Base-by-base conservation (phyloP, 2,797 vertebrate species). In the Cyprinodon diabolis region DNA sequence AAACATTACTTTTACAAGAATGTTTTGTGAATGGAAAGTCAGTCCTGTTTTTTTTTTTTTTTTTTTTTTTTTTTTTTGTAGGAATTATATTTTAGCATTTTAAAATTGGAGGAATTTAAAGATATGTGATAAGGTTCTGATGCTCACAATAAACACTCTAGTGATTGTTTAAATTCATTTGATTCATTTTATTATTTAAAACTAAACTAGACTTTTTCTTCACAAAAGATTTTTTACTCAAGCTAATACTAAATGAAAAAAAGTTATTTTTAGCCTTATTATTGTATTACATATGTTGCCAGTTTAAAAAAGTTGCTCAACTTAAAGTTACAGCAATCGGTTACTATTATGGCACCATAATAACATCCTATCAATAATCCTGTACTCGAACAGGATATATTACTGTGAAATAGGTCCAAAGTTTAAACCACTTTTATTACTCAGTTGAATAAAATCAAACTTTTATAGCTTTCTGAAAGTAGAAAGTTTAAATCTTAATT, bases 341-440 rank as follows among this genome's bases (percentile, higher is more conserved):
- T 81, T 81, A 68, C 55, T 47, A 72, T 86, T 77, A 87, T 86
- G 68, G 72, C 71, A 68, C 75, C 23, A 71, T 83, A 73, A 84
- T 56, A 71, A 72, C 69, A 23, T 79, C 73, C 37, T 84, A 79
- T 82, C 84, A 86, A 77, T 83, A 75, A 76, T 51, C 73, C 69
- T 87, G 63, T 7, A 77, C 66, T 87, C 83, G 71, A 84, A 77
- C 71, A 89, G 77, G 72, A 86, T 83, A 83, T 60, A 72, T 84
- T 76, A 73, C 72, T 80, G 21, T 75, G 51, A 91, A 89, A 87
- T 73, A 86, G 77, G 94, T 95, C 89, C 94, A 95, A 95, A 94
- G 93, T 92, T 92, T 62, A 93, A 87, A 75, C 79, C 11, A 57
- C 68, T 85, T 93, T 93, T 94, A 94, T 94, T 74, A 89, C 78